Percentiles rank a stretch among this genome's conserved stretches.
Evolutionary conservation across 2,888 invertebrate genomes (phyloP).

Genomic region (Tipula vernalis): DNA sequence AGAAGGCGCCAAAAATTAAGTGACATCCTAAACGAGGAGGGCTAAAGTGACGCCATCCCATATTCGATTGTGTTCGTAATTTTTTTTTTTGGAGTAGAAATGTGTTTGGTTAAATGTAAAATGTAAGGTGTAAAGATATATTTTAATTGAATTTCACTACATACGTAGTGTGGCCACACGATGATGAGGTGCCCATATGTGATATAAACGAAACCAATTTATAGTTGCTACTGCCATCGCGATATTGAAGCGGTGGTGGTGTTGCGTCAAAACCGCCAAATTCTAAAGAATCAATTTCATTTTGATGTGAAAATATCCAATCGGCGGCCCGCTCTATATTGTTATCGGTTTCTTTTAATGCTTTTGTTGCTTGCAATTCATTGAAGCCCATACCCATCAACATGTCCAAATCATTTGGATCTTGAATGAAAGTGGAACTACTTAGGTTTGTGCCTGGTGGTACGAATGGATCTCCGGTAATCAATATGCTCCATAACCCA

Average conservation of each 20-base stretch:
- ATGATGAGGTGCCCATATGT: constrained; percentile 96
- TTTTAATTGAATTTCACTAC: too few relatives aligned
- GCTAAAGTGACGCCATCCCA: too few relatives aligned
- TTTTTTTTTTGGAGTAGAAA: too few relatives aligned
- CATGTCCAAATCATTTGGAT: constrained; percentile 49
- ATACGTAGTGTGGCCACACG: constrained; percentile 98
- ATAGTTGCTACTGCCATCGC: constrained; percentile 72
- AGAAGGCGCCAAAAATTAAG: too few relatives aligned
- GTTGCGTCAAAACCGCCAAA: constrained; percentile 23
- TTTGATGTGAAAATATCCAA: constrained; percentile 90
- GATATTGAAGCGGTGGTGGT: constrained; percentile 31
- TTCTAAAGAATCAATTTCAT: constrained; percentile 45
- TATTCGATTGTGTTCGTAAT: too few relatives aligned
- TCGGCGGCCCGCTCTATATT: constrained; percentile 86
- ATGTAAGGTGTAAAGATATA: too few relatives aligned
- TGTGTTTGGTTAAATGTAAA: too few relatives aligned
- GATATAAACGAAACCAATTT: constrained; percentile 88
- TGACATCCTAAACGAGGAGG: too few relatives aligned
- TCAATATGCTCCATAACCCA: constrained; percentile 97
- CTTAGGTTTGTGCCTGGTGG: constrained; percentile 50
- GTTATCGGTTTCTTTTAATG: constrained; percentile 74
- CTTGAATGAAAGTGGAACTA: constrained; percentile 33
- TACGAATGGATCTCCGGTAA: constrained; percentile 66
- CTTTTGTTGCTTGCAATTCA: constrained; percentile 63
- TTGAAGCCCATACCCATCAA: constrained; percentile 89